Base-by-base conservation (phyloP, 2,113 vertebrate genomes). In the Tricholaema leucomelas region DNA sequence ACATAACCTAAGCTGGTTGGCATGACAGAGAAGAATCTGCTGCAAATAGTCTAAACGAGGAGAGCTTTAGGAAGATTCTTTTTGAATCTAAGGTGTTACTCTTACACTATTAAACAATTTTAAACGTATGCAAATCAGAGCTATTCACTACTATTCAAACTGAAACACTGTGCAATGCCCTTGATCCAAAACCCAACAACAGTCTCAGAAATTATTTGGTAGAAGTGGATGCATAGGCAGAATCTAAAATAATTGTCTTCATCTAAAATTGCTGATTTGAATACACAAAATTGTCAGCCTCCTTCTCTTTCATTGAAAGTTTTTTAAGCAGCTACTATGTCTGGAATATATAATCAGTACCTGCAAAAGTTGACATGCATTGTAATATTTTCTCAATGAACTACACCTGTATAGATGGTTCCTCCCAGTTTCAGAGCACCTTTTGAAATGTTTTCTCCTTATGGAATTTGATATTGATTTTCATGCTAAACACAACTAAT, bases 381-480 rank as follows among this genome's bases (percentile, higher is more conserved):
- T 87, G 50, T 60, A 80, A 3, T 77, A 77, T 80, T 81, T 85
- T 78, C 74, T 90, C 83, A 90, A 67, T 85, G 65, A 91, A 89
- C 69, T 87, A 81, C n/a, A 85, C 63, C 61, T 92, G 81, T 24
- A 71, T 5, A 81, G 21, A 91, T 61, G 25, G 81, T 65, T 64
- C 69, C 35, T 82, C 74, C 17, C 40, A 48, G 48, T 46, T 92
- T 89, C 59, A 86, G 91, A 90, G 64, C 42, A 88, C 24, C n/a
- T 70, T 72, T 54, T 58, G 65, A 88, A 90, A 93, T 35, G 31
- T 65, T 40, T 81, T 75, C 72, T 38, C 31, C 67, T 65, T 55
- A 70, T 5, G 65, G 87, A 92, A 92, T 88, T 19, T 79, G 31
- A 71, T 90, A 90, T 24, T 70, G 74, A 96, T 92, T 96, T 92